Conservation (phyloP, 2,113 vertebrate species). For the Smithornis capensis region DNA sequence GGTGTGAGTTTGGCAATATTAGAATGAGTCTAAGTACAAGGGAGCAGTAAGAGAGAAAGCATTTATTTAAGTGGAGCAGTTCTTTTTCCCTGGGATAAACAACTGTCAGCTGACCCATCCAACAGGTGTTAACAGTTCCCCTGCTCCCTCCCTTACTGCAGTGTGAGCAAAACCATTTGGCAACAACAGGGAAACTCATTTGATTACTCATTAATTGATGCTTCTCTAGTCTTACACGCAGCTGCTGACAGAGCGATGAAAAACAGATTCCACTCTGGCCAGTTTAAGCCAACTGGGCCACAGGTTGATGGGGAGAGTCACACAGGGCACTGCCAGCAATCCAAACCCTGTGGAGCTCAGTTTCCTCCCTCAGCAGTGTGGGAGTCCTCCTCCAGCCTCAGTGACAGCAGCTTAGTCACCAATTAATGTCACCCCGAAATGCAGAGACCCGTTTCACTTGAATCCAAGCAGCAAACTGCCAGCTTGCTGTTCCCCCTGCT, state of each 20-base stretch:
- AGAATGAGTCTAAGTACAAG: not conserved
- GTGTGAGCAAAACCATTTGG: not conserved
- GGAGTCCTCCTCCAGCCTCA: not conserved
- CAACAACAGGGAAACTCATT: not conserved
- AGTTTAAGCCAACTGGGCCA: not conserved
- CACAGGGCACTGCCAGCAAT: not conserved
- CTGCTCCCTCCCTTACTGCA: not conserved
- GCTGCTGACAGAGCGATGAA: not conserved
- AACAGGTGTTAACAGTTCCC: not conserved
- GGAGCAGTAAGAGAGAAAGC: not conserved
- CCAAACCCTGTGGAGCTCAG: not conserved
- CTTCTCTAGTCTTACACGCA: not conserved
- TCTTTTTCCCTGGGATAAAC: not conserved
- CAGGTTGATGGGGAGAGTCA: not conserved
- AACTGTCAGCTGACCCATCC: not conserved
- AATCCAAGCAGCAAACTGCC: not conserved
- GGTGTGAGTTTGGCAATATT: not conserved
- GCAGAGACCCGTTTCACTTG: not conserved
- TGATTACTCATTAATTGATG: not conserved
- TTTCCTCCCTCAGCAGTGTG: not conserved
- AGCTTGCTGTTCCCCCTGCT: too few relatives aligned
- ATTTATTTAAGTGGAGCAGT: conserved; percentile 28
- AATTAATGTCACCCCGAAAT: not conserved
- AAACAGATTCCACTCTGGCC: not conserved
- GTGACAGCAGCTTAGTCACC: not conserved